phyloP scores from a whole-genome alignment of 2,113 vertebrate genomes.

The Strix uralensis region DNA sequence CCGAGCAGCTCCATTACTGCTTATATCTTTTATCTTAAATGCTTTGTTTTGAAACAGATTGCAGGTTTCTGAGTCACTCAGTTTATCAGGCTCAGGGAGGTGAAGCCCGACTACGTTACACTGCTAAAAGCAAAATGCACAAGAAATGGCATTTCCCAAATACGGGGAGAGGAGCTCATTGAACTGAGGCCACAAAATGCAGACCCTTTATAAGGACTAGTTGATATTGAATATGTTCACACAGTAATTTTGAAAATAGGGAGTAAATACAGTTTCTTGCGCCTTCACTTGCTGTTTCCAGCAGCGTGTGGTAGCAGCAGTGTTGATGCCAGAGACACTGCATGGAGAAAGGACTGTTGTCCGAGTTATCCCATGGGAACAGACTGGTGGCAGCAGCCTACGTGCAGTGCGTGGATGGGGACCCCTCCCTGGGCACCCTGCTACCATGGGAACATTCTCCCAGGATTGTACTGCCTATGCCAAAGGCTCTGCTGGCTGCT shows the following conservation, averaged over 20 bases:
- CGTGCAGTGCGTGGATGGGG: rapidly evolving
- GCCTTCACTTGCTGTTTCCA: not conserved
- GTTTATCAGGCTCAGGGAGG: not conserved
- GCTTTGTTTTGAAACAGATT: slow-evolving; percentile 44
- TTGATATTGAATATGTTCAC: not conserved
- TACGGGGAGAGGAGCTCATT: not conserved
- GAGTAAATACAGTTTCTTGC: not conserved
- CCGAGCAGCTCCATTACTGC: not conserved
- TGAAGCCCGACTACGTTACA: not conserved
- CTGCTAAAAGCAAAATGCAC: not conserved
- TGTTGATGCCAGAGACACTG: not conserved
- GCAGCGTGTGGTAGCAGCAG: not conserved
- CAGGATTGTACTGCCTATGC: not conserved
- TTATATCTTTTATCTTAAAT: not conserved
- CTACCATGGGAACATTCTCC: not conserved
- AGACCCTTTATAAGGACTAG: not conserved
- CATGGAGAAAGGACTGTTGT: not conserved
- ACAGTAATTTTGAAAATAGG: not conserved
- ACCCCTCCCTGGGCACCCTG: not conserved
- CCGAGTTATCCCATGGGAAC: not conserved
- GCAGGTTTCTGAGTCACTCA: slow-evolving; percentile 22
- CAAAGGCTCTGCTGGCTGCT: not conserved
- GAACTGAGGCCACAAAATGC: not conserved
- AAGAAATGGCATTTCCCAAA: not conserved
- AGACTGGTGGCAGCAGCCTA: rapidly evolving